These are phyloP conservation scores for Aethes cnicana DNA, from an alignment of 2,888 invertebrate species.

Conservation along the genomic window DNA sequence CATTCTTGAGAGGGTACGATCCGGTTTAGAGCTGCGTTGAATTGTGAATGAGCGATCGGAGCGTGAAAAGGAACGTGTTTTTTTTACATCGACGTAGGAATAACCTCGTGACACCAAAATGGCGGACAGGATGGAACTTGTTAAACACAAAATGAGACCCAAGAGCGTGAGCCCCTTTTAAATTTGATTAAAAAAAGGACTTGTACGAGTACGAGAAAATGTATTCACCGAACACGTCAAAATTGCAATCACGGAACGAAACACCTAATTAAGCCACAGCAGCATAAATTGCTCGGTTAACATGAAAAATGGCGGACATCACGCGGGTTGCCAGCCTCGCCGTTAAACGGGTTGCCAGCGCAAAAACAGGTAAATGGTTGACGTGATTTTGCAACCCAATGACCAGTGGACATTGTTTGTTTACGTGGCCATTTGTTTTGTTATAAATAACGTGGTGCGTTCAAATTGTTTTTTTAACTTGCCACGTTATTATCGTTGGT, in stretches of 20 bases:
- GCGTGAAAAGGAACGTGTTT: conserved; percentile 31
- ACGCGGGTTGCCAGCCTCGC: conserved; percentile 14
- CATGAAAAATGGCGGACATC: conserved; percentile 34
- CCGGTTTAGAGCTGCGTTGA: neutral
- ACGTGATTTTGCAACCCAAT: conserved; percentile 33
- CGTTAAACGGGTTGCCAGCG: conserved; percentile 25
- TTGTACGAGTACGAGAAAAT: neutral
- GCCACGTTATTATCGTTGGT: neutral
- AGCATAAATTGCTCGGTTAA: conserved; percentile 31
- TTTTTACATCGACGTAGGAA: conserved; percentile 3
- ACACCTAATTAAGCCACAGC: conserved; percentile 32
- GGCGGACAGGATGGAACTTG: too few species aligned
- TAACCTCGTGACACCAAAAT: too few species aligned
- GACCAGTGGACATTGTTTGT: conserved; percentile 30
- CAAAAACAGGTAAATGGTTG: conserved; percentile 32
- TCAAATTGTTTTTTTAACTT: neutral
- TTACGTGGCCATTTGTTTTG: conserved; percentile 21
- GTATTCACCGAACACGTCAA: conserved; percentile 11
- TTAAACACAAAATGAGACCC: too few species aligned
- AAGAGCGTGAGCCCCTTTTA: neutral
- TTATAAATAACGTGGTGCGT: conserved; percentile 16
- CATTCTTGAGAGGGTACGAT: conserved; percentile 11
- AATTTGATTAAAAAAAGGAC: neutral
- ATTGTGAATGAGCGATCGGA: conserved; percentile 13
- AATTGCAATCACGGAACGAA: conserved; percentile 20